phyloP scores from a whole-genome alignment of 1,140 invertebrate genomes.

The Leguminivora glycinivorella region DNA sequence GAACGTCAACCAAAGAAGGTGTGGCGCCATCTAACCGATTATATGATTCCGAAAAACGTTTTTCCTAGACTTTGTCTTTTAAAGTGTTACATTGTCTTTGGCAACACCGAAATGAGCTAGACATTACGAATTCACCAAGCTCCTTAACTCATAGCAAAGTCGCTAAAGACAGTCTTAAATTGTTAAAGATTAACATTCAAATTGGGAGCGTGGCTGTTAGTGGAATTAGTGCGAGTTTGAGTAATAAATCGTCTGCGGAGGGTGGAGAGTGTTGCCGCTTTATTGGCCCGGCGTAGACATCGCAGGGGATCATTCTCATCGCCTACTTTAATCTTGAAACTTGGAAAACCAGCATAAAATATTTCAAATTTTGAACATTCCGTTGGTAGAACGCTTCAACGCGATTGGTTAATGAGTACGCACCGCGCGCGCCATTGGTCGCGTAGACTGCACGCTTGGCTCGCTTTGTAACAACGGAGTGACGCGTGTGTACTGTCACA shows the following conservation, averaged over 20 bases:
- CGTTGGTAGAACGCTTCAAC: too few species aligned
- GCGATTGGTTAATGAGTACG: too few species aligned
- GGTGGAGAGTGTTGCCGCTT: constrained; percentile 64
- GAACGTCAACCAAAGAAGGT: too few species aligned
- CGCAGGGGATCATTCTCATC: constrained; percentile 34
- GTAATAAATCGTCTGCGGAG: constrained; percentile 73
- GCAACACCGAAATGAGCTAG: constrained; percentile 48
- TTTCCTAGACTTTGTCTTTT: too few species aligned
- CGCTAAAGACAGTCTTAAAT: constrained; percentile 65
- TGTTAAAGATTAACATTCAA: constrained; percentile 77
- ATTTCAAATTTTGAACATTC: too few species aligned
- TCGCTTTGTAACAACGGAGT: too few species aligned
- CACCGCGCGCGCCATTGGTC: too few species aligned
- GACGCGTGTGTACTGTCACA: too few species aligned
- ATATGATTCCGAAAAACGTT: too few species aligned
- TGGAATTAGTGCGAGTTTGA: constrained; percentile 73
- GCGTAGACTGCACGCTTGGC: too few species aligned
- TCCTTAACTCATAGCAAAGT: constrained; percentile 54
- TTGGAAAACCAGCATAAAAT: neutral
- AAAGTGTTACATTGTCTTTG: too few species aligned
- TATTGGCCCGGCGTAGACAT: constrained; percentile 71
- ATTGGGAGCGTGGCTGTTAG: constrained; percentile 71
- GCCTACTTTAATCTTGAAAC: neutral
- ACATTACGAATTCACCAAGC: constrained; percentile 49
- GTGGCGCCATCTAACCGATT: too few species aligned